Conservation (phyloP, 2,113 vertebrate species). For the Dicerorhinus sumatrensis region DNA sequence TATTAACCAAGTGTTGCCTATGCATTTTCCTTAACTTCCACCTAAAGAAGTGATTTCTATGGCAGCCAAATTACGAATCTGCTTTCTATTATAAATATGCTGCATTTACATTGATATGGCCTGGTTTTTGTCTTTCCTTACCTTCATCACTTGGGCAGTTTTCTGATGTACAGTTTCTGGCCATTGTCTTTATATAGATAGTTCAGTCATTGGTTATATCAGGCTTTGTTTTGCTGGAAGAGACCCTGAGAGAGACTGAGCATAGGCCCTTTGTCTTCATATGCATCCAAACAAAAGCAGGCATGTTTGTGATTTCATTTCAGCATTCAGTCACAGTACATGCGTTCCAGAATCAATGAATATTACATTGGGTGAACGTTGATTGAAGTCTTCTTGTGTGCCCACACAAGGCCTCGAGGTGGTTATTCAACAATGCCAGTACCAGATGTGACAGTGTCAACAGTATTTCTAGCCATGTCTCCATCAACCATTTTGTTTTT, state of each 20-base stretch:
- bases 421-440: background rate
- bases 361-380: background rate
- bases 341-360: background rate
- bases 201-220: background rate
- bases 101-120: background rate
- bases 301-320: background rate
- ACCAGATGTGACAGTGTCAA: background rate
- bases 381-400: background rate
- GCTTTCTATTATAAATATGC: background rate
- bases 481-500: background rate
- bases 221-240: constrained; percentile 28
- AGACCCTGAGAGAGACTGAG: background rate
- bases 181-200: constrained; percentile 2
- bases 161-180: background rate
- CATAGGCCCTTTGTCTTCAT: background rate
- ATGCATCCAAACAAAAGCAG: background rate
- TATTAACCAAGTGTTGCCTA: background rate
- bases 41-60: background rate
- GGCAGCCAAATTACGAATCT: background rate
- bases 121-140: background rate
- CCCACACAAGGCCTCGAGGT: background rate
- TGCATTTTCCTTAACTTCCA: background rate
- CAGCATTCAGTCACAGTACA: background rate
- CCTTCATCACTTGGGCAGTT: background rate
- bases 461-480: background rate